Evolutionary conservation across 2,888 invertebrate genomes (phyloP).

Genomic region (Thera obeliscata): DNA sequence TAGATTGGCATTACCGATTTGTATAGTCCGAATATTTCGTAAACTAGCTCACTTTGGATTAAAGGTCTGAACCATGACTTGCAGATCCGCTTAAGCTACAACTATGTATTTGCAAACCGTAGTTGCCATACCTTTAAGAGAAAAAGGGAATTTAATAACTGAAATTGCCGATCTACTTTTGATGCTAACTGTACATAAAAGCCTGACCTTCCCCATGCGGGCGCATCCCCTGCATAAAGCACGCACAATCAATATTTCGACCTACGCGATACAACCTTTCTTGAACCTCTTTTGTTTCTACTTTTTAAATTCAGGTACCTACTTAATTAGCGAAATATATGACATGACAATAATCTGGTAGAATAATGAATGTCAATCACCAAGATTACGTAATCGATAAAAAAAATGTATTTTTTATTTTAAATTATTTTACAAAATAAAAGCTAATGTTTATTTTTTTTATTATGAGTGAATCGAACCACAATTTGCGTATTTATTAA

Average conservation of each 20-base stretch:
- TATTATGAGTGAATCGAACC: not conserved
- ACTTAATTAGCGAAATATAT: not conserved
- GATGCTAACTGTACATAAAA: not conserved
- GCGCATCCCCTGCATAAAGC: slow-evolving; percentile 59
- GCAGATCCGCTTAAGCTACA: too few relatives aligned
- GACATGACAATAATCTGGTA: not conserved
- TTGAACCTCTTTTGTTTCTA: slow-evolving; percentile 9
- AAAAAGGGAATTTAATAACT: too few relatives aligned
- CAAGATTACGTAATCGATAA: not conserved
- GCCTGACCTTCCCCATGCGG: slow-evolving; percentile 68
- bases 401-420: not conserved
- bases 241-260: slow-evolving; percentile 42
- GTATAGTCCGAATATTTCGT: too few relatives aligned
- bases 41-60: too few relatives aligned
- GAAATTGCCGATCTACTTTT: too few relatives aligned
- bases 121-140: too few relatives aligned
- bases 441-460: not conserved
- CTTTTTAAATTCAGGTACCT: not conserved
- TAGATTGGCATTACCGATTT: too few relatives aligned
- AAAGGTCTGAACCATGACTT: too few relatives aligned
- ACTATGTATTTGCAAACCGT: too few relatives aligned
- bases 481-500: not conserved
- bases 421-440: not conserved
- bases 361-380: not conserved
- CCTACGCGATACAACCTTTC: slow-evolving; percentile 29